Percentiles rank a stretch among this genome's conserved stretches.
These are phyloP conservation scores for Psilanteris sp. DNA, from an alignment of 1,140 invertebrate genomes.

Conservation along the genomic window DNA sequence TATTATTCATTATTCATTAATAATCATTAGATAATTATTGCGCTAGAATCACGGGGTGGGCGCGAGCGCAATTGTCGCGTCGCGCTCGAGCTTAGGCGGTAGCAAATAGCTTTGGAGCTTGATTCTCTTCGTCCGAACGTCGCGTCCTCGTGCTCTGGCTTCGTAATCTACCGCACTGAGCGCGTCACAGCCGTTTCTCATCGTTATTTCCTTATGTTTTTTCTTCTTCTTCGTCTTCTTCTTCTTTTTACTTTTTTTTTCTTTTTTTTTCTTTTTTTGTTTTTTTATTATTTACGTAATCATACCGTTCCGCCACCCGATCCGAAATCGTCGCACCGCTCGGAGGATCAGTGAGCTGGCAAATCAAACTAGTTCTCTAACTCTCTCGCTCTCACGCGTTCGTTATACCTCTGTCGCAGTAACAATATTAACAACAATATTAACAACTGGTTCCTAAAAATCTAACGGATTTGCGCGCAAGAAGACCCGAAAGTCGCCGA, in stretches of 20 bases:
- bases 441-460: slow-evolving; percentile 41
- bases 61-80: slow-evolving; percentile 58
- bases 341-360: slow-evolving; percentile 51
- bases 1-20: slow-evolving; percentile 45
- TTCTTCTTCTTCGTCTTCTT: slow-evolving; percentile 11
- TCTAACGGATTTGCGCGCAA: slow-evolving; percentile 28
- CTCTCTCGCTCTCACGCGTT: background rate
- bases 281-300: background rate
- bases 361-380: slow-evolving; percentile 1
- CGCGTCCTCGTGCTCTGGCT: slow-evolving; percentile 38
- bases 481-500: slow-evolving; percentile 26
- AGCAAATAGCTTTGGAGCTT: slow-evolving; percentile 43
- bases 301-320: slow-evolving; percentile 7
- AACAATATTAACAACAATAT: slow-evolving; percentile 38
- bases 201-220: slow-evolving; percentile 31
- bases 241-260: background rate
- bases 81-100: slow-evolving; percentile 51
- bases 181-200: slow-evolving; percentile 64
- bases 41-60: slow-evolving; percentile 63
- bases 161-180: slow-evolving; percentile 51
- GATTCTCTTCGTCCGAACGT: slow-evolving; percentile 41
- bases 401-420: background rate
- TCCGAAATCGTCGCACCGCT: slow-evolving; percentile 24
- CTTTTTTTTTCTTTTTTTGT: slow-evolving; percentile 3
- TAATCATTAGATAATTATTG: slow-evolving; percentile 62